A percentile compares a stretch with the other conserved stretches of the same genome.
Conservation (phyloP, 1,140 invertebrate genomes). For the Zaprionus capensis region DNA sequence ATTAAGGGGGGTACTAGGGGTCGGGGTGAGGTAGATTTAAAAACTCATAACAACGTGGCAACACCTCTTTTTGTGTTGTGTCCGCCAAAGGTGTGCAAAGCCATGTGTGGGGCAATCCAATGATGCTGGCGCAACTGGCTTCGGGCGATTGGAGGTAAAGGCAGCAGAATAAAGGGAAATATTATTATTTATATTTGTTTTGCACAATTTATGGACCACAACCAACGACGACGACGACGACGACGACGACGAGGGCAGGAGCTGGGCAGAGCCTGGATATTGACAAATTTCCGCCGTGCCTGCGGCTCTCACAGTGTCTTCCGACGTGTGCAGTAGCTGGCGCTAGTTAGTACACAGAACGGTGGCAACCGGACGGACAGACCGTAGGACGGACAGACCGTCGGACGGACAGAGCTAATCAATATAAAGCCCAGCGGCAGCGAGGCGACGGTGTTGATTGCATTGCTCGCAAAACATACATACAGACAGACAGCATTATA, state of each 20-base stretch:
- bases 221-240: conserved; percentile 3
- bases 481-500: background rate
- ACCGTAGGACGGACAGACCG: conserved; percentile 69
- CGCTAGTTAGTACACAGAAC: conserved; percentile 72
- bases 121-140: conserved; percentile 31
- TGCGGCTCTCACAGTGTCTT: conserved; percentile 23
- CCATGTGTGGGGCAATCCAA: conserved; percentile 71
- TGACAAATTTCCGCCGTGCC: conserved; percentile 69
- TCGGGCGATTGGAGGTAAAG: conserved; percentile 53
- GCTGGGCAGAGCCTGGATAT: conserved; percentile 39
- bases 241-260: background rate
- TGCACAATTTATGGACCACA: conserved; percentile 70
- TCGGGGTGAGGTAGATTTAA: conserved; percentile 71
- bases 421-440: conserved; percentile 45
- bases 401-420: conserved; percentile 76
- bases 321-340: conserved; percentile 65
- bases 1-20: conserved; percentile 7
- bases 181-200: conserved; percentile 82
- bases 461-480: conserved; percentile 30
- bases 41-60: conserved; percentile 81
- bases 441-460: conserved; percentile 45
- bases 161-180: conserved; percentile 30
- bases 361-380: conserved; percentile 69
- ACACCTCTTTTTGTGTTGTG: conserved; percentile 68
- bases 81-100: conserved; percentile 63